phyloP scores from a whole-genome alignment of 1,140 invertebrate genomes.

The silkworm (Bombyx mori) region ASM3026992v2 NC_085113.1:8965501-8966000 shows the following conservation, averaged over 20 bases:
- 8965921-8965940: slow-evolving; percentile 65
- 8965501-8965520: too few species aligned
- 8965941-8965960: slow-evolving; percentile 59
- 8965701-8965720: slow-evolving; percentile 13
- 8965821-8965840: slow-evolving; percentile 14
- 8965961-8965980: slow-evolving; percentile 47
- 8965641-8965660: slow-evolving; percentile 24
- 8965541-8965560: too few species aligned
- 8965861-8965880: slow-evolving; percentile 38
- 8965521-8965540: too few species aligned
- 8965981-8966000: slow-evolving; percentile 40
- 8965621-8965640: slow-evolving; percentile 40
- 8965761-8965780: slow-evolving; percentile 16
- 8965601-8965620: slow-evolving; percentile 7
- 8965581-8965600: too few species aligned
- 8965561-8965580: too few species aligned
- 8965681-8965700: background rate
- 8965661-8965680: background rate
- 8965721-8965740: slow-evolving; percentile 30
- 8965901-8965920: slow-evolving; percentile 64
- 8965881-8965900: slow-evolving; percentile 56
- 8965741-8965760: slow-evolving; percentile 23
- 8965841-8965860: slow-evolving; percentile 11
- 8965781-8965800: slow-evolving; percentile 15
- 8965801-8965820: slow-evolving; percentile 14